Base-by-base conservation (phyloP, 1,140 invertebrate genomes). In the Aethina tumida region DNA sequence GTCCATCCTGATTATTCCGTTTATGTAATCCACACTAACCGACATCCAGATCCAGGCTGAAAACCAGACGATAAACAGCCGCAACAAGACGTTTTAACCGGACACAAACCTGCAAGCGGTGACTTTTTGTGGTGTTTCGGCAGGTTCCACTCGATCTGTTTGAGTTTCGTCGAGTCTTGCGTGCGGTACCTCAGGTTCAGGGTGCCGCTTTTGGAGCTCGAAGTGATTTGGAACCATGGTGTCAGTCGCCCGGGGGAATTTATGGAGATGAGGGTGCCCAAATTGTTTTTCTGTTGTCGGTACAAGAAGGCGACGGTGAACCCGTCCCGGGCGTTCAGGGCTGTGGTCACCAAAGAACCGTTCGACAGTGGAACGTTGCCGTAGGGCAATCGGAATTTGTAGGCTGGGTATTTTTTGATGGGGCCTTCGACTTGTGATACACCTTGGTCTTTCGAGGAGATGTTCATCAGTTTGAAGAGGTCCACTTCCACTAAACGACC, bases 181-280 rank as follows among this genome's bases (percentile, higher is more conserved):
- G 60, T 22, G 19, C 57, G 50, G 32, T 63, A 64, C 47, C 59
- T 59, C 14, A 63, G 24, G 5, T 46, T 57, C 21, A 64, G 45
- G 14, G 53, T 45, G 15, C 59, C 57, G 4, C 56, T 63, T 43
- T 53, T 59, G 21, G 56, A 53, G 30, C 63, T 64, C 8, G 60
- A 58, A 8, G 45, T 56, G n/a, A 62, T 35, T 37, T 65, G 63
- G 40, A 67, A 62, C 59, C 62, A 67, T 5, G 65, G 65, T 5
- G 61, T 65, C 17, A 67, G 43, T 41, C 62, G 55, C 5, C 65
- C 65, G 1, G 65, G 65, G 1, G 64, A 60, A 47, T 67, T 62
- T 7, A 67, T 45, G 5, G 63, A 65, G n/a, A 67, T 19, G 2
- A 67, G 48, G 4, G 65, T 62, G 15, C 62, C 65, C 6, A 65